phyloP scores from a whole-genome alignment of 2,113 vertebrate genomes.

The Cyprinus carpio region DNA sequence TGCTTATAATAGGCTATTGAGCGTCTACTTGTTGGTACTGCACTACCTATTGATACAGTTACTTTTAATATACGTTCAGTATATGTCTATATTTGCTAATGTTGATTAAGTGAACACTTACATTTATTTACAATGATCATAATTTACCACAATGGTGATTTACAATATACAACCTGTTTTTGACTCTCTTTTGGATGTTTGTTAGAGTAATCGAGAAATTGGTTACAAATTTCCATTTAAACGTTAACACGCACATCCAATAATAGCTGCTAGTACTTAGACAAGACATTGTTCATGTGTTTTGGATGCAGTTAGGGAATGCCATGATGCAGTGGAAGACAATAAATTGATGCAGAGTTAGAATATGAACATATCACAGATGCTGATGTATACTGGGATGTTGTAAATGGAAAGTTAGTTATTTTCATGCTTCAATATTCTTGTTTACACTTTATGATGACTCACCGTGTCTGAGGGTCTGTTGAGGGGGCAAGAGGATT shows the following conservation, averaged over 20 bases:
- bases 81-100: background rate
- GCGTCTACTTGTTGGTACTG: background rate
- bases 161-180: background rate
- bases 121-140: background rate
- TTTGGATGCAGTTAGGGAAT: conserved; percentile 46
- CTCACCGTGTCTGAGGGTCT: conserved; percentile 94
- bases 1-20: background rate
- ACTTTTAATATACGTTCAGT: background rate
- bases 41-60: background rate
- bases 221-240: background rate
- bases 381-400: background rate
- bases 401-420: conserved; percentile 11
- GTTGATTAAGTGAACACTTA: background rate
- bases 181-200: no score
- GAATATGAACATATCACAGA: conserved; percentile 32
- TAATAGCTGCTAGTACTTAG: background rate
- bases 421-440: background rate
- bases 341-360: conserved; percentile 69
- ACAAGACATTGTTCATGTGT: background rate
- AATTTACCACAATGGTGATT: background rate
- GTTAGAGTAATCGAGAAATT: background rate
- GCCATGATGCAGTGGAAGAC: conserved; percentile 39
- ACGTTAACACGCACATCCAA: background rate
- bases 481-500: conserved; percentile 67
- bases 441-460: background rate